Evolutionary conservation across 1,140 invertebrate species (phyloP), one percentile per base, ranked within the genome.

Genomic region (Venturia canescens): DNA sequence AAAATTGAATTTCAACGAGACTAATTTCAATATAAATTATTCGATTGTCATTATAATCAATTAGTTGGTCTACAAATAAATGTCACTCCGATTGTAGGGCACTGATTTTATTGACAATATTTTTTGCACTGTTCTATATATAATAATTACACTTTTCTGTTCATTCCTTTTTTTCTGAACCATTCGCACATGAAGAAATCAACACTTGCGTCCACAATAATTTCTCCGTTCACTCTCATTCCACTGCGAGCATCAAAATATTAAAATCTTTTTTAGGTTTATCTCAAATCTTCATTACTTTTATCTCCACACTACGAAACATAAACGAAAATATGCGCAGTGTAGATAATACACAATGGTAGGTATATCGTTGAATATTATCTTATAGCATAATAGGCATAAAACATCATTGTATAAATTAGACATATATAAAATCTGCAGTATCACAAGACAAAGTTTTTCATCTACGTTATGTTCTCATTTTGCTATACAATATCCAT

Each of bases 341-440:
- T 57, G 53, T 57, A n/a, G 53, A 23, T 57, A 57, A 57, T 57
- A 57, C 53, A 57, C 21, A 57, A 57, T 57, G 18, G 18, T 23
- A 57, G 38, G 38, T 44, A 57, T 57, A 57, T 23, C 18, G 21
- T n/a, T 57, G 21, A 57, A 57, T 57, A 57, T 57, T n/a, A 57
- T 57, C 53, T 57, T 57, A 44, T 44, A 57, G n/a, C 4, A 53
- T 57, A 57, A 48, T 50, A 79, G 48, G 44, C 66, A 70, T 70
- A 70, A 69, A 74, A 74, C 29, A 21, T 79, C 38, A 48, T 50
- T 77, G 69, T 81, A 80, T 77, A 82, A 83, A 83, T 82, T 82
- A 83, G 75, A 83, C 48, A 83, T 83, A 82, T 80, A 82, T 57
- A 57, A 83, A 83, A 83, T 82, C 57, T 80, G 78, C 67, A 29